phyloP scores from a whole-genome alignment of 2,888 invertebrate genomes.

The Drosophila mayaguana region DNA sequence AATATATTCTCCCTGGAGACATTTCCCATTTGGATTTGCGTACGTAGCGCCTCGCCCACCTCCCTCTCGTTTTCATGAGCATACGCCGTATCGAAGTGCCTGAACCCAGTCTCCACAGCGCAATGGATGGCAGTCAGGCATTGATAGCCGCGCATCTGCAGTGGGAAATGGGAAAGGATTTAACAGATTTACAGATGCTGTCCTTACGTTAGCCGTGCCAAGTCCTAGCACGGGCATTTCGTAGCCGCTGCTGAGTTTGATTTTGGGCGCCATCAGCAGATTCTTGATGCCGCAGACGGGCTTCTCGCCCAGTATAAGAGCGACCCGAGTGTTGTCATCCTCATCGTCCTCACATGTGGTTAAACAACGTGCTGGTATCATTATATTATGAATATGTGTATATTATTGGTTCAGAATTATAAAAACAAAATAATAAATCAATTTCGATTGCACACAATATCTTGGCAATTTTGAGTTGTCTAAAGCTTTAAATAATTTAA shows the following conservation, averaged over 20 bases:
- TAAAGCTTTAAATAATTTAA: conserved; percentile 1
- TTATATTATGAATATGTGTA: conserved; percentile 10
- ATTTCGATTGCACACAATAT: conserved; percentile 6
- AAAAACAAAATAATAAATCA: conserved; percentile 17
- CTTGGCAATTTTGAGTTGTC: conserved; percentile 13
- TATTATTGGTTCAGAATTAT: neutral
- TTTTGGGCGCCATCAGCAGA: conserved; percentile 84
- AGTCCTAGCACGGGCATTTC: conserved; percentile 90
- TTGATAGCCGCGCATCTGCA: conserved; percentile 71
- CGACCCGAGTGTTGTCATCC: conserved; percentile 45
- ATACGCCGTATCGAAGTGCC: conserved; percentile 86
- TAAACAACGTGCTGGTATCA: conserved; percentile 59
- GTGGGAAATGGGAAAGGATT: neutral
- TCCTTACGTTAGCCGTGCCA: conserved; percentile 86
- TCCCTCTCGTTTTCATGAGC: conserved; percentile 85
- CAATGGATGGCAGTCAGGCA: conserved; percentile 83
- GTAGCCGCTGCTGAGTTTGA: conserved; percentile 88
- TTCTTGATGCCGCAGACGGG: conserved; percentile 49
- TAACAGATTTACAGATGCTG: neutral
- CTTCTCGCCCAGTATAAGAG: conserved; percentile 54
- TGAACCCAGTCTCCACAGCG: conserved; percentile 86
- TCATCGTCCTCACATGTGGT: conserved; percentile 52
- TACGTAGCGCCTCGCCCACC: conserved; percentile 85
- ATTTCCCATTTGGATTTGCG: conserved; percentile 84
- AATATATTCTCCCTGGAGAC: conserved; percentile 85